phyloP scores from a whole-genome alignment of 23 tunicate species.

The Trididemnum miniatum region DNA sequence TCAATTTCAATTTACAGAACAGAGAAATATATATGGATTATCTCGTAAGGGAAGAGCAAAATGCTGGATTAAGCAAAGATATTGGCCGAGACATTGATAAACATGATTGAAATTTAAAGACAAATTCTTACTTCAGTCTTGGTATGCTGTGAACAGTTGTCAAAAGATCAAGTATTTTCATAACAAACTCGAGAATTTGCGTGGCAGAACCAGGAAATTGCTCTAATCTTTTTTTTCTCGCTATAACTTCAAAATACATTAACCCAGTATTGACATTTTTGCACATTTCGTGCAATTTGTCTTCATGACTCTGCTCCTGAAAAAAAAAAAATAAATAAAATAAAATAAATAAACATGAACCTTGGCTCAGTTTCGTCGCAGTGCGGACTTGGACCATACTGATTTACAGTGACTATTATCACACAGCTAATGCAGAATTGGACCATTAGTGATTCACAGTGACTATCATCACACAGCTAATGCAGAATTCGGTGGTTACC shows the following conservation, averaged over 20 bases:
- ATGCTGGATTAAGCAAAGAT: no score
- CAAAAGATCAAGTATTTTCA: constrained; percentile 61
- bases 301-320: constrained; percentile 36
- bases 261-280: constrained; percentile 57
- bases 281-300: constrained; percentile 55
- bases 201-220: constrained; percentile 86
- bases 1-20: no score
- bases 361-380: no score
- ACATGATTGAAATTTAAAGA: no score
- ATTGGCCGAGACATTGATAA: constrained; percentile 17
- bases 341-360: background rate
- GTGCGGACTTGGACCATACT: no score
- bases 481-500: no score
- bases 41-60: no score
- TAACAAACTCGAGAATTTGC: constrained; percentile 60
- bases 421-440: no score
- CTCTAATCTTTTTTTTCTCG: constrained; percentile 59
- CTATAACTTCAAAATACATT: constrained; percentile 81
- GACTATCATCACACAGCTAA: no score
- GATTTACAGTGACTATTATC: no score
- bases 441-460: no score
- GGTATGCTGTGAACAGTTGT: constrained; percentile 23
- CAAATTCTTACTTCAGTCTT: constrained; percentile 1
- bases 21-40: no score
- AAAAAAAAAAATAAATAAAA: background rate